These are phyloP conservation scores for Platycercus adscitus DNA, from an alignment of 2,113 vertebrate genomes.

Conservation along the genomic window DNA sequence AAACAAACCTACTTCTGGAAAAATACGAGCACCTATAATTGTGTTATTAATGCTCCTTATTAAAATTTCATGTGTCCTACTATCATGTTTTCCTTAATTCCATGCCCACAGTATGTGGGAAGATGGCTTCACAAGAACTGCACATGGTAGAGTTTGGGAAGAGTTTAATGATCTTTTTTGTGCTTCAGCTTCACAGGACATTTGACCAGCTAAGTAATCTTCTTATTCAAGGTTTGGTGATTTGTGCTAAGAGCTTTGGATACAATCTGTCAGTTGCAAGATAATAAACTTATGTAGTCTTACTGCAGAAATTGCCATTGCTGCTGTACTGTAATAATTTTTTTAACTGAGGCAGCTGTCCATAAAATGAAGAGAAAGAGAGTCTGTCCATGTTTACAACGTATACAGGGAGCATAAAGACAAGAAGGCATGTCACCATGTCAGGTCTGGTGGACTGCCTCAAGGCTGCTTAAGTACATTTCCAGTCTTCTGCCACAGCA, in stretches of 20 bases:
- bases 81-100: neutral
- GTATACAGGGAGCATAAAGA: neutral
- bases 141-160: neutral
- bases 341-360: neutral
- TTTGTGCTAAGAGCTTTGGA: neutral
- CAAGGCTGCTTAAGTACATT: neutral
- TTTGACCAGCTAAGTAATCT: constrained; percentile 27
- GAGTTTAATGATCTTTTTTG: neutral
- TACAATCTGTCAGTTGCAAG: neutral
- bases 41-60: neutral
- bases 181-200: neutral
- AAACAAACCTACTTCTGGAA: neutral
- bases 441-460: neutral
- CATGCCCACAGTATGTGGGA: neutral
- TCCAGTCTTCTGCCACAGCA: neutral
- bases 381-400: neutral
- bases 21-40: neutral
- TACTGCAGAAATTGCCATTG: neutral
- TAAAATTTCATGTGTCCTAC: neutral
- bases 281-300: neutral
- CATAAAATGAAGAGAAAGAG: neutral
- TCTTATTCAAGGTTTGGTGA: constrained; percentile 15
- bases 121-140: neutral
- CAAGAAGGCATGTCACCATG: neutral
- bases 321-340: neutral